Percentiles rank a stretch among this genome's conserved stretches.
Evolutionary conservation across 1,140 invertebrate species (phyloP).

Genomic region (Theocolax elegans): DNA sequence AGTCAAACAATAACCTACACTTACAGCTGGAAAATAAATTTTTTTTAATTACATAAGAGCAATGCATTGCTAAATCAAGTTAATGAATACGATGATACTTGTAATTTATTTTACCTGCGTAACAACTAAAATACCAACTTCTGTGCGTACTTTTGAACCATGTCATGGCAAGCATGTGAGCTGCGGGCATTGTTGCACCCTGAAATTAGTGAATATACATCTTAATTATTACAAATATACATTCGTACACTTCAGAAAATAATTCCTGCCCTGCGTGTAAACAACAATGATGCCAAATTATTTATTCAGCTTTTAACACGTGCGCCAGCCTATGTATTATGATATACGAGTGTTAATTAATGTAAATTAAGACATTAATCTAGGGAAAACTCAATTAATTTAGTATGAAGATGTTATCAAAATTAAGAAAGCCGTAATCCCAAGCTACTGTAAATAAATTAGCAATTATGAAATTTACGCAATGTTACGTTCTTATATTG

Average conservation of each 20-base stretch:
- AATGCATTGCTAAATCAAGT: background rate
- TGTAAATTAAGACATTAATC: no score
- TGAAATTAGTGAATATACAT: conserved; percentile 49
- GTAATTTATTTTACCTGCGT: conserved; percentile 64
- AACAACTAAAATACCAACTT: conserved; percentile 71
- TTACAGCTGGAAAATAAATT: conserved; percentile 63
- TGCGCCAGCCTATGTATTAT: no score
- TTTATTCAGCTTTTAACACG: no score
- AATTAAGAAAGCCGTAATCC: no score
- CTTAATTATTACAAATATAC: background rate
- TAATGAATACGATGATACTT: background rate
- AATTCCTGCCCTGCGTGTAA: no score
- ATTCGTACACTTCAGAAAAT: background rate
- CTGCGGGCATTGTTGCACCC: conserved; percentile 72
- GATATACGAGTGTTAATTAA: no score
- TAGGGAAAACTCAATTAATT: no score
- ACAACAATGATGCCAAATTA: no score
- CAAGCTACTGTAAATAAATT: no score
- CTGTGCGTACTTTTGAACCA: conserved; percentile 72
- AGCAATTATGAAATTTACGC: no score
- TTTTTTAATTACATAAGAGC: background rate
- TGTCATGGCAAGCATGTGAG: conserved; percentile 72
- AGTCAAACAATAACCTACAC: conserved; percentile 70
- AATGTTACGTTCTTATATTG: no score
- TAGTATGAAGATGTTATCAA: no score